These are phyloP conservation scores for Azemiops feae DNA, from an alignment of 2,113 vertebrate genomes.

Conservation along the genomic window DNA sequence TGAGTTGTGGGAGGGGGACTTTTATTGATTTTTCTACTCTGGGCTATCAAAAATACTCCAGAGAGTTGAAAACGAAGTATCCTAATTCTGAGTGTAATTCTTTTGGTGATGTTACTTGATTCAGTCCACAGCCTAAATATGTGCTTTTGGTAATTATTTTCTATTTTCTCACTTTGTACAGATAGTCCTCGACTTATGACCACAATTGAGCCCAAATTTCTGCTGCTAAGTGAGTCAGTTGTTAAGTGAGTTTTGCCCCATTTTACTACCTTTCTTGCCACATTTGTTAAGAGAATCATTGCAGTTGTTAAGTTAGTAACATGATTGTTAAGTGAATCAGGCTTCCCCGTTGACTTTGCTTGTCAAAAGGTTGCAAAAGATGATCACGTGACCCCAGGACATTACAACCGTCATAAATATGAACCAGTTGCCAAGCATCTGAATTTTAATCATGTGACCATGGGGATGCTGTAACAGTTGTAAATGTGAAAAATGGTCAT, in stretches of 20 bases:
- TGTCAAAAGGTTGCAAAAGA: neutral
- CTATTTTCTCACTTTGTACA: neutral
- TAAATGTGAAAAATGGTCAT: neutral
- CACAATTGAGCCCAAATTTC: neutral
- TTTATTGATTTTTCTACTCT: neutral
- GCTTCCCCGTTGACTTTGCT: neutral
- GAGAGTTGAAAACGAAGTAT: neutral
- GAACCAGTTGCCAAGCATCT: neutral
- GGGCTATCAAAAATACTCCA: neutral
- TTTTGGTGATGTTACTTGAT: neutral
- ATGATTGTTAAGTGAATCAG: no score
- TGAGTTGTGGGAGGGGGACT: no score
- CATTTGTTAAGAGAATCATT: neutral
- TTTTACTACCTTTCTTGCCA: neutral
- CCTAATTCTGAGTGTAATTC: neutral
- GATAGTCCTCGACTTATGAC: neutral
- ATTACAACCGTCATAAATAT: neutral
- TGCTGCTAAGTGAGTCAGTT: neutral
- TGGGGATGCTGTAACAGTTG: neutral
- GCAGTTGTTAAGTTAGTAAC: no score
- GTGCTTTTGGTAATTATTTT: neutral
- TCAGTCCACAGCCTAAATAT: neutral
- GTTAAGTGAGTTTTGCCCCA: neutral
- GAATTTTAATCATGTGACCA: neutral
- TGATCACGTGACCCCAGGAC: no score